Evolutionary conservation across 2,888 invertebrate genomes (phyloP).

Genomic region (Meandrusa payeni): DNA sequence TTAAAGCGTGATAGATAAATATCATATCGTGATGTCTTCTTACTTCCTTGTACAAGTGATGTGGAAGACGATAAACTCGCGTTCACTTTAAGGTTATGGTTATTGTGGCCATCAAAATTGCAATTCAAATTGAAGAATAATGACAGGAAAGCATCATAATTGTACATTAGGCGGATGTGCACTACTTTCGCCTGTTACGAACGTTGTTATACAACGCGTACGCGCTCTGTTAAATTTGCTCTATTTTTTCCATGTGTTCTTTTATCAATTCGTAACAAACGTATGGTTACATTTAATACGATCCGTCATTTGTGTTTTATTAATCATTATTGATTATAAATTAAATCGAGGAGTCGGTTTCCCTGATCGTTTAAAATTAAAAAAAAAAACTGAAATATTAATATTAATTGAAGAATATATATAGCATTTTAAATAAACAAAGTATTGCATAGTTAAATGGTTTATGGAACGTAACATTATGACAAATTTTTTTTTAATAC

Average conservation of each 20-base stretch:
- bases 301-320: too few species aligned
- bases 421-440: too few species aligned
- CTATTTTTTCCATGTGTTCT: conserved; percentile 4
- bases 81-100: background rate
- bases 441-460: too few species aligned
- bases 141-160: conserved; percentile 24
- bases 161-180: conserved; percentile 42
- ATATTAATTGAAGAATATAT: too few species aligned
- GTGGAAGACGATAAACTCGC: background rate
- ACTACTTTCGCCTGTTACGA: conserved; percentile 54
- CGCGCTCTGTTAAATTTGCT: conserved; percentile 11
- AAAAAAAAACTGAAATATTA: too few species aligned
- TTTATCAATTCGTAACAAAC: background rate
- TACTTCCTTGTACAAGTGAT: background rate
- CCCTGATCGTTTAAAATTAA: too few species aligned
- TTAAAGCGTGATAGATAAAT: conserved; percentile 12
- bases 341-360: too few species aligned
- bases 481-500: too few species aligned
- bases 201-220: conserved; percentile 34
- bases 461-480: too few species aligned
- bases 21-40: background rate
- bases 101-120: conserved; percentile 8
- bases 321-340: too few species aligned
- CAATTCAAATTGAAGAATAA: conserved; percentile 13
- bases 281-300: too few species aligned